phyloP scores from a whole-genome alignment of 2,113 vertebrate species.

The Tyrannus savana region DNA sequence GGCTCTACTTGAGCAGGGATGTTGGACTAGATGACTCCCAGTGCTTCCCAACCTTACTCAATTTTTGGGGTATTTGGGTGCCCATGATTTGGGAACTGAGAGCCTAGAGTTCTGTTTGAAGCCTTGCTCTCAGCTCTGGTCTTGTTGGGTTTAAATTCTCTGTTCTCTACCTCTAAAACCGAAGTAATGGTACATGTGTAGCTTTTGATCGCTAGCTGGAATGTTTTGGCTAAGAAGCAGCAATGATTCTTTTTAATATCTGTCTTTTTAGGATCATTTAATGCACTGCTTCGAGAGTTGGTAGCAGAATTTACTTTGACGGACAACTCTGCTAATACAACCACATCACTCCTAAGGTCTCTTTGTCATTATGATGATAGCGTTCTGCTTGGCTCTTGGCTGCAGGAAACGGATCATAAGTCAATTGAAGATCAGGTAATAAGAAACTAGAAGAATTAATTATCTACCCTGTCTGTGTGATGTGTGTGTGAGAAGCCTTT shows the following conservation, averaged over 20 bases:
- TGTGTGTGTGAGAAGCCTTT: not conserved
- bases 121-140: not conserved
- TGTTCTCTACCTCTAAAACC: not conserved
- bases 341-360: conserved; percentile 94
- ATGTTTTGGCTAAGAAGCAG: not conserved
- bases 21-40: not conserved
- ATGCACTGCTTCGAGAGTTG: conserved; percentile 92
- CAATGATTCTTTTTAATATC: not conserved
- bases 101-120: not conserved
- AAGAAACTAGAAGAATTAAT: not conserved
- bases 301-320: conserved; percentile 98
- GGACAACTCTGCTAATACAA: conserved; percentile 98
- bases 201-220: not conserved
- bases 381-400: conserved; percentile 98
- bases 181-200: not conserved
- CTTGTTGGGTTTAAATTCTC: not conserved
- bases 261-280: conserved; percentile 86
- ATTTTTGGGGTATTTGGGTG: not conserved
- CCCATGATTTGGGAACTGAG: not conserved
- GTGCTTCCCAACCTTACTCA: not conserved
- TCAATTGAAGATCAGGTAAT: conserved; percentile 97
- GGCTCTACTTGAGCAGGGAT: not conserved
- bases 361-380: conserved; percentile 98
- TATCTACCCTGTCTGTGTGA: not conserved
- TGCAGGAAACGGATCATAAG: conserved; percentile 98